These are phyloP conservation scores for Danio jaintianensis DNA, from an alignment of 2,797 vertebrate species.

Conservation along the genomic window DNA sequence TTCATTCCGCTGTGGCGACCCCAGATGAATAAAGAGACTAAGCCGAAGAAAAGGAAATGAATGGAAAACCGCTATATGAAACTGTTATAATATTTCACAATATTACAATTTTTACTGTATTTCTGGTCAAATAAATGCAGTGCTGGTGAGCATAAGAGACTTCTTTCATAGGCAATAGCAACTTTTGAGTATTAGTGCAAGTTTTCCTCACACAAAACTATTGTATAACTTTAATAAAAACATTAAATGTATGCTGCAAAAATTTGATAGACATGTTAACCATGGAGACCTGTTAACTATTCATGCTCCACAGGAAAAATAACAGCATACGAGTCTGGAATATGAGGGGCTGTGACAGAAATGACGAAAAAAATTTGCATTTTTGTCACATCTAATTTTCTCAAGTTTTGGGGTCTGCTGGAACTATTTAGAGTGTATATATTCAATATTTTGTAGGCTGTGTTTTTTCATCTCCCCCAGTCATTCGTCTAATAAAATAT, in stretches of 20 bases:
- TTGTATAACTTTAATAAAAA: no score
- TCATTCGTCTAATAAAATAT: neutral
- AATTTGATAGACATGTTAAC: neutral
- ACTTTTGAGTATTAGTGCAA: no score
- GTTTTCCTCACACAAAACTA: neutral
- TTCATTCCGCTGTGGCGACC: no score
- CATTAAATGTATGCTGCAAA: no score
- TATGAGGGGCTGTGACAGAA: neutral
- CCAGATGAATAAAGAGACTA: no score
- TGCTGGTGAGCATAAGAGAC: neutral
- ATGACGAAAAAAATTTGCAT: neutral
- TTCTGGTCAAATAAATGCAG: neutral
- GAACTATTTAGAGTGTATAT: neutral
- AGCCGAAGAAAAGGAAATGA: no score
- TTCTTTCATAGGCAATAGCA: neutral
- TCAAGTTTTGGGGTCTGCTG: no score
- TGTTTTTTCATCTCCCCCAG: no score
- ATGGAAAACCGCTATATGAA: neutral
- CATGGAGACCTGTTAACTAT: no score
- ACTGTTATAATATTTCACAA: neutral
- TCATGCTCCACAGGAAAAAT: neutral
- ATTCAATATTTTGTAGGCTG: neutral
- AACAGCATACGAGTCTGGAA: neutral
- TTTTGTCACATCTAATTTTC: conserved; percentile 1
- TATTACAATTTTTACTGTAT: neutral